phyloP scores from a whole-genome alignment of 2,113 vertebrate species.

The Tachycineta bicolor region DNA sequence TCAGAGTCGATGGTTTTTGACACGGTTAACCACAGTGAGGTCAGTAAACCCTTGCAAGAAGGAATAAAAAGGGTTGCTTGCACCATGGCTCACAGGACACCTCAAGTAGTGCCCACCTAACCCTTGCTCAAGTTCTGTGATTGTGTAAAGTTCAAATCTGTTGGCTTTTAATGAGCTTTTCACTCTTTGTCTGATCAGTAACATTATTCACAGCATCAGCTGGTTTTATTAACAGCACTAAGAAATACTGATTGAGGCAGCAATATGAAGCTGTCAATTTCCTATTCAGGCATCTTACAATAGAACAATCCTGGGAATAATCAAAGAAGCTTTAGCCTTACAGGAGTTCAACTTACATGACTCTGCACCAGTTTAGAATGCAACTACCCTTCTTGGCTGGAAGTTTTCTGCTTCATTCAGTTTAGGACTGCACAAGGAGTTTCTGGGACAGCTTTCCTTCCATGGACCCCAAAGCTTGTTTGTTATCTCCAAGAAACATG shows the following conservation, averaged over 20 bases:
- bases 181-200: not conserved
- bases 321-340: not conserved
- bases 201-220: accelerated
- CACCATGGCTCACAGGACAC: not conserved
- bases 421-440: not conserved
- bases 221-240: not conserved
- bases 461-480: not conserved
- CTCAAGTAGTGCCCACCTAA: accelerated
- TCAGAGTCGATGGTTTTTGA: not conserved
- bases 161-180: not conserved
- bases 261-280: not conserved
- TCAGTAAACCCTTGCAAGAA: not conserved
- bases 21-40: not conserved
- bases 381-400: not conserved
- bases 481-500: not conserved
- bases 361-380: not conserved
- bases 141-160: not conserved
- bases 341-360: not conserved
- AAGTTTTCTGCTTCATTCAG: not conserved
- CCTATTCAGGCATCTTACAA: not conserved
- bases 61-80: not conserved
- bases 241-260: not conserved
- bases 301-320: not conserved
- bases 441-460: not conserved
- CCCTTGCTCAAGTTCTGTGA: not conserved